Evolutionary conservation across 2,888 invertebrate species (phyloP).

Genomic region (Cerceris rybyensis): DNA sequence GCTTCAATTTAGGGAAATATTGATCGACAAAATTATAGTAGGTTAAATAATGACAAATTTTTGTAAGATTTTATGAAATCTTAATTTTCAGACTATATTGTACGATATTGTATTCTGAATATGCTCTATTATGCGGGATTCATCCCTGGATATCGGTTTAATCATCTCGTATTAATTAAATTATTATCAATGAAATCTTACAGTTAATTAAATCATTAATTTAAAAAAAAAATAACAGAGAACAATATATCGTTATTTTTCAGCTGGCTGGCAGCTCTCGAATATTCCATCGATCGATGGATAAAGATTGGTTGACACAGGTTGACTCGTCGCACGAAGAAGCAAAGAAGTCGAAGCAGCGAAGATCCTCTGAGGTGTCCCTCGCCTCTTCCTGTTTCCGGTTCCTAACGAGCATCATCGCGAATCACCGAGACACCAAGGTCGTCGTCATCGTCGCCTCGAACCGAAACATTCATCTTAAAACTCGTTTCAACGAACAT

Average conservation of each 20-base stretch:
- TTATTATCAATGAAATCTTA: too few relatives aligned
- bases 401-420: conserved; percentile 63
- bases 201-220: too few relatives aligned
- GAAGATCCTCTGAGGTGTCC: conserved; percentile 61
- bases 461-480: conserved; percentile 39
- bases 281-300: conserved; percentile 97
- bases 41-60: too few relatives aligned
- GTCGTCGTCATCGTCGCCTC: conserved; percentile 39
- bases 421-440: conserved; percentile 42
- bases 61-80: too few relatives aligned
- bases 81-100: too few relatives aligned
- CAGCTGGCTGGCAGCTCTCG: conserved; percentile 96
- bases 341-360: conserved; percentile 65
- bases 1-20: too few relatives aligned
- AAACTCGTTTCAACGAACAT: conserved; percentile 36
- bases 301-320: conserved; percentile 88
- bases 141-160: too few relatives aligned
- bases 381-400: conserved; percentile 64
- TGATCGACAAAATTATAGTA: too few relatives aligned
- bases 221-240: background rate
- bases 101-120: too few relatives aligned
- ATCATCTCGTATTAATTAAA: too few relatives aligned
- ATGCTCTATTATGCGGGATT: too few relatives aligned
- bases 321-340: conserved; percentile 47
- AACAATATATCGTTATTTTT: conserved; percentile 55